Conservation (phyloP, 2,888 invertebrate species). For the Dryomyza anilis region DNA sequence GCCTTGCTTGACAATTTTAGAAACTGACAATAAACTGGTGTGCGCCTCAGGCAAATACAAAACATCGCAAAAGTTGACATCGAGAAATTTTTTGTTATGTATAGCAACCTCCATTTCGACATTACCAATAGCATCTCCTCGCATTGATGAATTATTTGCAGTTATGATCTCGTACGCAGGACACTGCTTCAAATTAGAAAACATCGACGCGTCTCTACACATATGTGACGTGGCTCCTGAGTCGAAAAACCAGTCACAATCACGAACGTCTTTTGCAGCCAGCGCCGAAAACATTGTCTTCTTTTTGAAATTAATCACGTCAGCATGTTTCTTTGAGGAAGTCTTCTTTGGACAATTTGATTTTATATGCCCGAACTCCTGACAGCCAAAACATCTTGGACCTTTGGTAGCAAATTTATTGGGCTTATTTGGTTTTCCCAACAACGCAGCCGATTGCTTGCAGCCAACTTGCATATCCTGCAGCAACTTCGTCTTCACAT, state of each 20-base stretch:
- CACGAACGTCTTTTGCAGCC: neutral
- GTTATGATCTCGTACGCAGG: neutral
- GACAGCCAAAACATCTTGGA: conserved; percentile 12
- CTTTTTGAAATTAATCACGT: no score
- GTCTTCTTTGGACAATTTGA: neutral
- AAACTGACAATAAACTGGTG: conserved; percentile 5
- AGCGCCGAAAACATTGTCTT: neutral
- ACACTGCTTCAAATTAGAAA: neutral
- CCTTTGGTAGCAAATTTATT: neutral
- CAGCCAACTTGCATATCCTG: conserved; percentile 32
- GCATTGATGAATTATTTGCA: conserved; percentile 8
- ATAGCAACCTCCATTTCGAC: neutral
- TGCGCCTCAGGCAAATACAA: conserved; percentile 9
- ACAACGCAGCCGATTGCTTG: neutral
- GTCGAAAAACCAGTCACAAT: conserved; percentile 1
- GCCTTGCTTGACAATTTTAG: conserved; percentile 7
- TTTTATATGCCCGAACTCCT: conserved; percentile 6
- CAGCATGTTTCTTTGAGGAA: neutral
- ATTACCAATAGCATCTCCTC: neutral
- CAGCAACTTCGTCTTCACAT: conserved; percentile 43
- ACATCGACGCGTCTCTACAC: neutral
- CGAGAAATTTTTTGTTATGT: neutral
- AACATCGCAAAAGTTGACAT: neutral
- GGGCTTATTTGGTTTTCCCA: conserved; percentile 7
- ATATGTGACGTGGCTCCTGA: conserved; percentile 5